These are phyloP conservation scores for Urocolius indicus DNA, from an alignment of 2,113 vertebrate species.

Conservation along the genomic window DNA sequence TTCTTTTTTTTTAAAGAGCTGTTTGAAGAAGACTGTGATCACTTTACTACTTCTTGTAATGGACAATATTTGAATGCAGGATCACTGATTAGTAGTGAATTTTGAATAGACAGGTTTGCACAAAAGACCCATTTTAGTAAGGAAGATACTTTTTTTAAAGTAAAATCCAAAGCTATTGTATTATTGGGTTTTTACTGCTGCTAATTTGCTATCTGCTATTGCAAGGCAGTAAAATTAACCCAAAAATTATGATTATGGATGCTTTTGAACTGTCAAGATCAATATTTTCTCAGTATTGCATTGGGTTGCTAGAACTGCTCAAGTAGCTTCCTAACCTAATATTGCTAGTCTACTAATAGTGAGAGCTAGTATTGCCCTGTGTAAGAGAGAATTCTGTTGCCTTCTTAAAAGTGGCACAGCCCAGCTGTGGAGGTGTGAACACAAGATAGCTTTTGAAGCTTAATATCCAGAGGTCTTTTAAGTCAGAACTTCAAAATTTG, in stretches of 20 bases:
- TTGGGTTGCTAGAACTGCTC: not conserved
- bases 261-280: not conserved
- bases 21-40: not conserved
- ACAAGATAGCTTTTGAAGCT: not conserved
- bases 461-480: not conserved
- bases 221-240: not conserved
- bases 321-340: not conserved
- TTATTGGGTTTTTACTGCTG: not conserved
- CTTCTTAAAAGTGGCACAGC: not conserved
- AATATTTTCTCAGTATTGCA: not conserved
- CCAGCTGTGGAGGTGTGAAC: not conserved
- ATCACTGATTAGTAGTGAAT: not conserved
- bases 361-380: not conserved
- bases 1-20: not conserved
- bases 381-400: not conserved
- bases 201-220: not conserved
- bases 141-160: not conserved
- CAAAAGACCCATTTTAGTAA: not conserved
- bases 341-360: not conserved
- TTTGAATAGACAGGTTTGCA: not conserved
- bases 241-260: not conserved
- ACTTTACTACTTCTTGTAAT: not conserved
- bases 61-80: not conserved
- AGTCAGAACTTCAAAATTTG: not conserved
- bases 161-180: not conserved